phyloP scores from a whole-genome alignment of 2,888 invertebrate genomes.

The Poecilus cupreus region DNA sequence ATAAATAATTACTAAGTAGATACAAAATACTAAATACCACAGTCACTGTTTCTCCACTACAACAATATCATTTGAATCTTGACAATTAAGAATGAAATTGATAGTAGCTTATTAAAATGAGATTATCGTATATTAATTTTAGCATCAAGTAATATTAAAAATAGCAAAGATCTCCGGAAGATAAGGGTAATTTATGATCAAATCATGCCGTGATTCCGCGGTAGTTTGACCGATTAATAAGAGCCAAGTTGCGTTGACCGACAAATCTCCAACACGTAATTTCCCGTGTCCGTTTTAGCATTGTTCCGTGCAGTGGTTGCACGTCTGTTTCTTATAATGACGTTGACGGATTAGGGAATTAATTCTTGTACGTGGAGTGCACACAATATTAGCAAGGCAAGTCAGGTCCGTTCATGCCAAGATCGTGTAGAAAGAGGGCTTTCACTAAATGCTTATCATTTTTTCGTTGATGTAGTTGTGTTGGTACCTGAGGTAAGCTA shows the following conservation, averaged over 20 bases:
- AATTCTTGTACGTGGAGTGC: conserved; percentile 25
- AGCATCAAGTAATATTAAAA: not conserved
- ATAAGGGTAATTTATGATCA: conserved; percentile 1
- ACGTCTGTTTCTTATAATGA: conserved; percentile 41
- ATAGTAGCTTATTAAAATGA: no score
- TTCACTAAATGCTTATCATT: conserved; percentile 22
- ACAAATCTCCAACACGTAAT: conserved; percentile 47
- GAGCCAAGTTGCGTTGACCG: conserved; percentile 34
- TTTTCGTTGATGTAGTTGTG: conserved; percentile 1
- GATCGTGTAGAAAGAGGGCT: not conserved
- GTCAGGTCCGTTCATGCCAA: not conserved
- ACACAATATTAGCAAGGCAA: not conserved
- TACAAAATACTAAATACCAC: no score
- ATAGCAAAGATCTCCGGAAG: not conserved
- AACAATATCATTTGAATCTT: no score
- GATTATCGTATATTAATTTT: not conserved
- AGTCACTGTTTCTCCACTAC: no score
- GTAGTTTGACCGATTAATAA: conserved; percentile 11
- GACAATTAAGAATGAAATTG: no score
- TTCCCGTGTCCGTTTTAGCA: conserved; percentile 44
- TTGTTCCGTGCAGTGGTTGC: conserved; percentile 41
- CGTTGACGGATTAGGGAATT: conserved; percentile 38
- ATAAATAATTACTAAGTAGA: no score
- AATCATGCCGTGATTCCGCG: not conserved
- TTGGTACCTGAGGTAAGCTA: not conserved